phyloP scores from a whole-genome alignment of 2,797 vertebrate species.

The Arvicola amphibius region DNA sequence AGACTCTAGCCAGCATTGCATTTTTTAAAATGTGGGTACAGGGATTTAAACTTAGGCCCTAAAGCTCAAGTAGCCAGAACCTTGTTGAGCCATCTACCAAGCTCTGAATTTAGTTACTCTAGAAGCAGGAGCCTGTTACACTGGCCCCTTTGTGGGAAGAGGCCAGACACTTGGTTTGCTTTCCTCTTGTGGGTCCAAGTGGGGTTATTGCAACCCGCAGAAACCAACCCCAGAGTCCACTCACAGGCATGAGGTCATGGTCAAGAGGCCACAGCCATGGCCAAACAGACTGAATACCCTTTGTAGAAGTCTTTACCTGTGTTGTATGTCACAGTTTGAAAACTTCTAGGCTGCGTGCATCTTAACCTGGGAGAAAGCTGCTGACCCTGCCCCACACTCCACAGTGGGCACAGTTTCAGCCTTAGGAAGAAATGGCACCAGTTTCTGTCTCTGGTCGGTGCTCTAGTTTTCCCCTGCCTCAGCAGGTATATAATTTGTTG shows the following conservation, averaged over 20 bases:
- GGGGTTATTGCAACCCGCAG: not conserved
- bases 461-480: not conserved
- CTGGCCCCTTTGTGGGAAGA: not conserved
- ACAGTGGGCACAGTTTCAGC: not conserved
- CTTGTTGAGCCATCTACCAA: not conserved
- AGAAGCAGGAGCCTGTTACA: not conserved
- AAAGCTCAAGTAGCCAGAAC: too few species aligned
- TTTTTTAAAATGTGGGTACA: not conserved
- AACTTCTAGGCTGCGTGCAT: not conserved
- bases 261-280: not conserved
- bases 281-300: not conserved
- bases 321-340: not conserved
- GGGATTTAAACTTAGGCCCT: not conserved
- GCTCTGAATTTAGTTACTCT: not conserved
- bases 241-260: not conserved
- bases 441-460: not conserved
- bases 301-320: not conserved
- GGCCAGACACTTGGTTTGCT: not conserved
- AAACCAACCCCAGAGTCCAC: not conserved
- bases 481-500: constrained; percentile 63
- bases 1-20: not conserved
- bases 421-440: not conserved
- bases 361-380: not conserved
- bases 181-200: not conserved
- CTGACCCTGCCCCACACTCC: not conserved